These are phyloP conservation scores for Beris morrisii DNA, from an alignment of 2,888 invertebrate genomes.

Conservation along the genomic window DNA sequence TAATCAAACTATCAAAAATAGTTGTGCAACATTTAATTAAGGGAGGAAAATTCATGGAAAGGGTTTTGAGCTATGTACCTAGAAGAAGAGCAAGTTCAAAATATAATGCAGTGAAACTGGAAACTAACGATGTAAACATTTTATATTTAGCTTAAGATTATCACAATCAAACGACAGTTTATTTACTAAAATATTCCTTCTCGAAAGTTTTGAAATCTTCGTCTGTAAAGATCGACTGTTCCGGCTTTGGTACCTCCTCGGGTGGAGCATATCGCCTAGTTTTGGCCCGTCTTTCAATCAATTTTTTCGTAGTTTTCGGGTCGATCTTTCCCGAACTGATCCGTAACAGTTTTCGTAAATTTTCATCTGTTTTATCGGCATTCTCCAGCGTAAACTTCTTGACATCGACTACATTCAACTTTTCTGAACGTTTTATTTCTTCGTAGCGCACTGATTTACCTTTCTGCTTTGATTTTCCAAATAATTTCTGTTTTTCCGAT, in stretches of 20 bases:
- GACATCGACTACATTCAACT: slow-evolving; percentile 5
- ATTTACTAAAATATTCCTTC: slow-evolving; percentile 59
- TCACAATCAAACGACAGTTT: neutral
- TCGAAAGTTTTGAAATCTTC: slow-evolving; percentile 71
- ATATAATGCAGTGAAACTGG: too few species aligned
- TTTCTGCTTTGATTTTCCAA: slow-evolving; percentile 42
- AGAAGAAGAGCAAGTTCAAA: too few species aligned
- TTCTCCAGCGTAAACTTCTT: slow-evolving; percentile 33
- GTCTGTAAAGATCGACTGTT: slow-evolving; percentile 69
- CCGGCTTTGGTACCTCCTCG: slow-evolving; percentile 53
- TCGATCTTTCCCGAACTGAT: slow-evolving; percentile 57
- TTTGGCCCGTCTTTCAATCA: slow-evolving; percentile 43
- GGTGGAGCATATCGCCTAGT: slow-evolving; percentile 48
- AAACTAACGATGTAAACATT: too few species aligned
- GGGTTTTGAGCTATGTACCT: too few species aligned
- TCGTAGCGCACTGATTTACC: slow-evolving; percentile 44
- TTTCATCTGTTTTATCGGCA: slow-evolving; percentile 56
- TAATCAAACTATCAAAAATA: too few species aligned
- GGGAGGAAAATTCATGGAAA: too few species aligned
- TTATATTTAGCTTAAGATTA: too few species aligned
- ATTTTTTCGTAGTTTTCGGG: slow-evolving; percentile 56
- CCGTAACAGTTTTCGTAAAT: slow-evolving; percentile 58
- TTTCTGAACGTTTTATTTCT: slow-evolving; percentile 4
- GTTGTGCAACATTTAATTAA: too few species aligned
- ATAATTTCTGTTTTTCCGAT: slow-evolving; percentile 45